Conservation (phyloP, 1,140 invertebrate species). For the Drosophila sproati region DNA sequence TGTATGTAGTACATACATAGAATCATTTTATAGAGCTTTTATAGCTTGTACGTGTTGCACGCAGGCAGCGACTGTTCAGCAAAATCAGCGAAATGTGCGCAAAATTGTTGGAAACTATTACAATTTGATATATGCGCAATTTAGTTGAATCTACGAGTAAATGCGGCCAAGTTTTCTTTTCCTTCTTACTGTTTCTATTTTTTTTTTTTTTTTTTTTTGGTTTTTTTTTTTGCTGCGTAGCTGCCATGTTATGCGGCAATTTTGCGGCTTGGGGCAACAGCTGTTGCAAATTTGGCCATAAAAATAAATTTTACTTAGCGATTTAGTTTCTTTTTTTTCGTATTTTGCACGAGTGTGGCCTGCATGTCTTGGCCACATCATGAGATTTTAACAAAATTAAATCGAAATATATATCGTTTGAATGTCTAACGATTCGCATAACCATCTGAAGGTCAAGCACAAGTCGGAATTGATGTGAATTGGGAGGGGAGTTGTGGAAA, state of each 20-base stretch:
- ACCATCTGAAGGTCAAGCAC: constrained; percentile 38
- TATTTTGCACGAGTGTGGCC: constrained; percentile 18
- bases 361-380: constrained; percentile 29
- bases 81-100: constrained; percentile 58
- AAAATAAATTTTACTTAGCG: constrained; percentile 67
- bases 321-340: constrained; percentile 51
- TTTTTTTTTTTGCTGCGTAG: constrained; percentile 10
- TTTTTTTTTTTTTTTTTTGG: constrained; percentile 1
- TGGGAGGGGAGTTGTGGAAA: neutral
- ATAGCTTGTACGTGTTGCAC: constrained; percentile 62
- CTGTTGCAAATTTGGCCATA: constrained; percentile 63
- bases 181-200: neutral
- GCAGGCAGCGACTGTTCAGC: constrained; percentile 40
- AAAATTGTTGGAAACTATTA: constrained; percentile 66
- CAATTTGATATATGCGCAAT: constrained; percentile 68
- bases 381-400: constrained; percentile 63
- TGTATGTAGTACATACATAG: constrained; percentile 11
- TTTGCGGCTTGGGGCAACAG: constrained; percentile 53
- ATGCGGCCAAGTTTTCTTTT: constrained; percentile 36
- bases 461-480: neutral
- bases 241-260: constrained; percentile 59
- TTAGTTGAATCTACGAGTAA: constrained; percentile 59
- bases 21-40: constrained; percentile 40
- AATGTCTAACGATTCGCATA: constrained; percentile 23
- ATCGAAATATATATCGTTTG: constrained; percentile 42